Base-by-base conservation (phyloP, 2,797 vertebrate genomes). In the Danio tinwini region DNA sequence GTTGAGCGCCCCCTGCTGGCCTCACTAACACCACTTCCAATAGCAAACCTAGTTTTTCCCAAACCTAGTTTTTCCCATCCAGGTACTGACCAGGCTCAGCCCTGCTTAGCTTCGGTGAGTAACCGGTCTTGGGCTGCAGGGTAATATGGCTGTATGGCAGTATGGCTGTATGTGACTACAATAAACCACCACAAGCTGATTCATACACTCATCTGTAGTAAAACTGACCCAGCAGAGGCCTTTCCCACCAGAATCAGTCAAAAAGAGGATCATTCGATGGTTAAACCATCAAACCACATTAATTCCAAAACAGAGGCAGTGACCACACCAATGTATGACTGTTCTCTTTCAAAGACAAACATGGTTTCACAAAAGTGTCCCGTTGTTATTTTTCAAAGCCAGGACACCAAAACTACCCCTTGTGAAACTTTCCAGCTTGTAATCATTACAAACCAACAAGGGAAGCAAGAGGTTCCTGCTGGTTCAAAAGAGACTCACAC, bases 361-460 rank as follows among this genome's bases (percentile, higher is more conserved):
- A 56, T 61, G n/a, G 50, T 82, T 81, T 85, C 83, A 86, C 39
- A 53, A 77, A 49, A 68, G 64, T 53, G 67, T 76, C 78, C 82
- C 69, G 68, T 65, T 63, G 75, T 76, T 74, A 40, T 62, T 82
- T 84, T 76, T 67, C 45, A 81, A 76, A 87, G 78, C 55, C 63
- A 56, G 49, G 73, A 81, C 83, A 72, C 49, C 29, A 63, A 45
- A 80, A 82, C 63, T 47, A 64, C 64, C 40, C 65, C 67, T 82
- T 49, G 42, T 81, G 74, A 85, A 75, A 76, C 68, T 65, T 85
- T 73, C 50, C 50, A 12, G 58, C 44, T 55, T 50, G 53, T 79
- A 76, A 61, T 76, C 70, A 84, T 74, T 70, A 65, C 40, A 17
- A 75, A 64, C 39, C 5, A 49, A 68, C 68, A 44, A 76, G 45